Base-by-base conservation (phyloP, 2,113 vertebrate species). In the Phodopus roborovskii region DNA sequence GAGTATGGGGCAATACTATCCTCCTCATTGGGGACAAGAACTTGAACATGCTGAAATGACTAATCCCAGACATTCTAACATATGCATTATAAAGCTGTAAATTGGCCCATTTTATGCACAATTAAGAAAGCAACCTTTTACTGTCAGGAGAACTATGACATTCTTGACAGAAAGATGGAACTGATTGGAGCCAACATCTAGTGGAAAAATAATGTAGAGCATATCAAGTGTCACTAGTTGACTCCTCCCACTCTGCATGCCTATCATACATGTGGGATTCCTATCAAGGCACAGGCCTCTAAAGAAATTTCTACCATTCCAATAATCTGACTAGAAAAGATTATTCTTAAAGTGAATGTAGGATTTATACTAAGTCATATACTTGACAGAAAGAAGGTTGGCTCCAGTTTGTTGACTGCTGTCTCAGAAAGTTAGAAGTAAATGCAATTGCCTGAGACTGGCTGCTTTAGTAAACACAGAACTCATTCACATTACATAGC, bases 191-290 rank as follows among this genome's bases (percentile, higher is more conserved):
- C 1, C 19, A 26, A 26, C 30, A 78, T 53, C 42, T 68, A 45
- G n/a, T 3, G n/a, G 16, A 48, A 70, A 5, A 64, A 50, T 22
- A 28, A 9, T 4, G 6, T 10, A 83, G 74, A 62, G 60, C 53
- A 28, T 64, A 4, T 11, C 53, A 74, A 33, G 28, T 13, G 28
- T 11, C 16, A 5, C n/a, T 85, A 36, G 11, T 81, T 9, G 56
- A 12, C 70, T 15, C 4, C 22, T 75, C 33, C 26, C 8, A 53
- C 11, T 70, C 24, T 17, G 16, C 3, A 26, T 6, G 0, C 0
- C 24, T 11, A 4, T 16, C 16, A 17, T 11, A 15, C 58, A 26
- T 9, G 11, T 70, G 24, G 26, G 19, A 48, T 5, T 82, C 36
- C 2, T 74, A 20, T 48, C 89, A 24, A 53, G 36, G 24, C 30